Percentiles rank a stretch among this genome's conserved stretches.
Conservation (phyloP, 2,888 invertebrate species). For the Lysandra coridon region DNA sequence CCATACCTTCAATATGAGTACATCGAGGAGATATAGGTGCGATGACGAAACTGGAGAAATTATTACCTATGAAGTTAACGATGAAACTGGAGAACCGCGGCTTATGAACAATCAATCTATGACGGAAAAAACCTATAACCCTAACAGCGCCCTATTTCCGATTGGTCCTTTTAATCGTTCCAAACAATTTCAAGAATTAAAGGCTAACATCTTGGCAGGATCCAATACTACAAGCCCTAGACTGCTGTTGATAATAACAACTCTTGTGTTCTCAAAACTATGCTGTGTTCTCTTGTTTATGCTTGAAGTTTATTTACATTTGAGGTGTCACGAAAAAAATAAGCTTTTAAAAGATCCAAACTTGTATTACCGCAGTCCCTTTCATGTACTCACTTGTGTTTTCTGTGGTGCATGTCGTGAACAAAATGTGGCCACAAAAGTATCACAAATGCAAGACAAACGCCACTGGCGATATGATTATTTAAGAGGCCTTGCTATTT, state of each 20-base stretch:
- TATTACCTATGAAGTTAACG: conserved; percentile 62
- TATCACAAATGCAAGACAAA: conserved; percentile 84
- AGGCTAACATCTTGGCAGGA: conserved; percentile 63
- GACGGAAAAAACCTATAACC: conserved; percentile 34
- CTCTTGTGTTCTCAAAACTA: conserved; percentile 79
- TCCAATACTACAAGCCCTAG: conserved; percentile 68
- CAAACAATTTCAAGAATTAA: conserved; percentile 60
- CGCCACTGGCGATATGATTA: conserved; percentile 70
- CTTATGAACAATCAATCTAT: conserved; percentile 43
- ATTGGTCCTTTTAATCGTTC: conserved; percentile 56
- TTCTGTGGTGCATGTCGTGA: conserved; percentile 85
- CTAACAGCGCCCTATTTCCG: conserved; percentile 46
- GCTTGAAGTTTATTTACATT: conserved; percentile 83
- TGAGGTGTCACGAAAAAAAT: conserved; percentile 85
- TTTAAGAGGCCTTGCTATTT: conserved; percentile 57
- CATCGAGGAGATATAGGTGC: conserved; percentile 52
- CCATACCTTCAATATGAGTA: conserved; percentile 42
- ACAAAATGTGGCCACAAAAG: conserved; percentile 81
- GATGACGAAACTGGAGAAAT: conserved; percentile 80
- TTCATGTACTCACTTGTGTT: conserved; percentile 84
- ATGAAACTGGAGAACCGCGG: conserved; percentile 77
- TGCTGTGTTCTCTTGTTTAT: conserved; percentile 73
- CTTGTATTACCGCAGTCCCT: conserved; percentile 85
- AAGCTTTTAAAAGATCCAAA: conserved; percentile 77
- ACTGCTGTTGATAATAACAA: conserved; percentile 81